phyloP scores from a whole-genome alignment of 2,888 invertebrate genomes.

The Lepidocyrtinus sp. region DNA sequence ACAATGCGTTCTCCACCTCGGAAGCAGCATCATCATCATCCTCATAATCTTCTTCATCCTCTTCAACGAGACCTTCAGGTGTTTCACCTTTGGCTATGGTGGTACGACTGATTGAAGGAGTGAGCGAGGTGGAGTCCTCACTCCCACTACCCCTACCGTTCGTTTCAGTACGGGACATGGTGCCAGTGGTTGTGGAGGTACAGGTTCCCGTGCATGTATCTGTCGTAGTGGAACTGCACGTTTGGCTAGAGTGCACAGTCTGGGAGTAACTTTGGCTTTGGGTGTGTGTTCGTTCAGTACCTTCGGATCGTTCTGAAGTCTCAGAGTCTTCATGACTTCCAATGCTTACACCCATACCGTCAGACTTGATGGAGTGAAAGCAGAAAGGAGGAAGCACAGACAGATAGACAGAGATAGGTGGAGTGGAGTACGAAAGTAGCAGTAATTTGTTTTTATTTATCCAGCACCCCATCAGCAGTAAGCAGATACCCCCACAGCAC shows the following conservation, averaged over 20 bases:
- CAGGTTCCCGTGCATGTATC: slow-evolving; percentile 62
- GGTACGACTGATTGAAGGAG: slow-evolving; percentile 40
- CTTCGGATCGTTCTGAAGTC: slow-evolving; percentile 66
- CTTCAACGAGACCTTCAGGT: slow-evolving; percentile 50
- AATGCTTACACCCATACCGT: slow-evolving; percentile 66
- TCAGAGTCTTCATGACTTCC: slow-evolving; percentile 68
- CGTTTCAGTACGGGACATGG: slow-evolving; percentile 62
- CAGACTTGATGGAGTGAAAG: slow-evolving; percentile 55
- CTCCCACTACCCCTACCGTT: slow-evolving; percentile 55
- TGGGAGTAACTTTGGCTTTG: slow-evolving; percentile 60
- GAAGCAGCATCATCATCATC: slow-evolving; percentile 31
- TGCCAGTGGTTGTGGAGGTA: slow-evolving; percentile 60
- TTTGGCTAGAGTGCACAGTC: slow-evolving; percentile 57
- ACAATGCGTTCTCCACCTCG: slow-evolving; percentile 49
- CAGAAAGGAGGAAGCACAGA: not conserved
- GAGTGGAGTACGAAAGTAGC: slow-evolving; percentile 1
- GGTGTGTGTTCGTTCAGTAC: slow-evolving; percentile 63
- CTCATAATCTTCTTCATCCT: slow-evolving; percentile 43
- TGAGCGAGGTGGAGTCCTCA: slow-evolving; percentile 38
- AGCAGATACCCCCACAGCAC: slow-evolving; percentile 19
- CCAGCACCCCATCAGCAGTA: slow-evolving; percentile 19
- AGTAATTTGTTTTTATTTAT: too few relatives aligned
- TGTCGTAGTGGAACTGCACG: slow-evolving; percentile 56
- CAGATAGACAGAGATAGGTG: not conserved
- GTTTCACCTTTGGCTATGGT: slow-evolving; percentile 57